These are phyloP conservation scores for Ursus arctos DNA, from an alignment of 2,113 vertebrate species.

Conservation along the genomic window DNA sequence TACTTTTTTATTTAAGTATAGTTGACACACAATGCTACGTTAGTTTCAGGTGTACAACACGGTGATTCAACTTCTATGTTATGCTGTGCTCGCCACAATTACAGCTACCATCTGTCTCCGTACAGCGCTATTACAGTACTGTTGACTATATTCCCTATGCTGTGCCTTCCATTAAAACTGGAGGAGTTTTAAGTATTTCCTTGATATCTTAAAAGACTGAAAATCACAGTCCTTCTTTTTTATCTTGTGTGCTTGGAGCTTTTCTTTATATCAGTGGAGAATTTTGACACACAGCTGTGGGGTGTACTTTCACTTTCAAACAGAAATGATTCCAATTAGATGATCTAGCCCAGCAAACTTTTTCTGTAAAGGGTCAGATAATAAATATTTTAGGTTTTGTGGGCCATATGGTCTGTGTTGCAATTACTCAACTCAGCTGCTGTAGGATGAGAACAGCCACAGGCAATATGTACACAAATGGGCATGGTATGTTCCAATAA, in stretches of 20 bases:
- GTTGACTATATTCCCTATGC: no score
- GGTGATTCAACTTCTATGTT: no score
- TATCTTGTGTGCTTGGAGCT: not conserved
- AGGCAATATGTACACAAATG: conserved; percentile 27
- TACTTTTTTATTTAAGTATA: not conserved
- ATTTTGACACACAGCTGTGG: conserved; percentile 40
- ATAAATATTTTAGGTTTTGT: conserved; percentile 46
- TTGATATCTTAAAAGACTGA: not conserved
- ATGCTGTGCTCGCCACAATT: no score
- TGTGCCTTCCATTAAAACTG: no score
- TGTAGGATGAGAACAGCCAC: not conserved
- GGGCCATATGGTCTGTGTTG: not conserved
- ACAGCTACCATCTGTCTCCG: no score
- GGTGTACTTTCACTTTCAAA: conserved; percentile 59
- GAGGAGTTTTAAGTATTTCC: no score
- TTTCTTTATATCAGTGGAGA: conserved; percentile 12
- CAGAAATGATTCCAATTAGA: conserved; percentile 36
- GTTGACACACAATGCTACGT: no score
- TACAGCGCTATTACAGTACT: no score
- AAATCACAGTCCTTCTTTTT: not conserved
- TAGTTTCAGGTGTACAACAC: no score
- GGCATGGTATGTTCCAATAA: not conserved
- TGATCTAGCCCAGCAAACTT: not conserved
- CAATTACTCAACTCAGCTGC: not conserved
- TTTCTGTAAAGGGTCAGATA: conserved; percentile 51